phyloP scores from a whole-genome alignment of 2,888 invertebrate species.

The Unio delphinus region DNA sequence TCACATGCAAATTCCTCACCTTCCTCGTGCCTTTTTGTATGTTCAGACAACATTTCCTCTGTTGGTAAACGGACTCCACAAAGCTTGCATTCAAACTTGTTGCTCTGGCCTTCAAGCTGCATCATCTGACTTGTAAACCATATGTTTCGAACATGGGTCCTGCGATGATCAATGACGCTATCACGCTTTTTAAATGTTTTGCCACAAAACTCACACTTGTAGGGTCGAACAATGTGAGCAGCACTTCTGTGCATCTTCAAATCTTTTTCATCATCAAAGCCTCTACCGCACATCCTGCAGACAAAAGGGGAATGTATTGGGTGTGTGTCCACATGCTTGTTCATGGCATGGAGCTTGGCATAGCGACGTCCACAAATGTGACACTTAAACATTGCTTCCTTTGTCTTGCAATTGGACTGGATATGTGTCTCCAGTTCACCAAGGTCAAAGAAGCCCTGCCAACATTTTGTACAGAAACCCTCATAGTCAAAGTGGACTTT shows the following conservation, averaged over 20 bases:
- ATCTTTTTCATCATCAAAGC: slow-evolving; percentile 31
- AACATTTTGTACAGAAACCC: slow-evolving; percentile 35
- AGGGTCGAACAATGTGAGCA: slow-evolving; percentile 34
- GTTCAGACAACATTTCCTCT: slow-evolving; percentile 22
- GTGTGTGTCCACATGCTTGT: slow-evolving; percentile 38
- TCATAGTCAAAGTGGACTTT: slow-evolving; percentile 36
- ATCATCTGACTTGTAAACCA: too few species aligned
- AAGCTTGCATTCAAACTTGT: slow-evolving; percentile 22
- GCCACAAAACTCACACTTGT: slow-evolving; percentile 32
- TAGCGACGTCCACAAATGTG: slow-evolving; percentile 32
- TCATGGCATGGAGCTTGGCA: slow-evolving; percentile 30
- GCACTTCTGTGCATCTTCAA: slow-evolving; percentile 27
- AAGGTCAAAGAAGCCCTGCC: slow-evolving; percentile 40
- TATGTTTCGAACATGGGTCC: slow-evolving; percentile 21
- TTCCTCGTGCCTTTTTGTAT: slow-evolving; percentile 24
- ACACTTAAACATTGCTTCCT: slow-evolving; percentile 34
- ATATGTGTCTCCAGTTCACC: slow-evolving; percentile 30
- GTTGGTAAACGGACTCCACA: slow-evolving; percentile 25
- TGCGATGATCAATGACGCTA: slow-evolving; percentile 28
- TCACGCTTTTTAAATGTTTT: slow-evolving; percentile 36
- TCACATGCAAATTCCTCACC: slow-evolving; percentile 33
- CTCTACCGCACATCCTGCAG: slow-evolving; percentile 37
- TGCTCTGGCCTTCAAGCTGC: too few species aligned
- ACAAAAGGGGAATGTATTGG: slow-evolving; percentile 36
- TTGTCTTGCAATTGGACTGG: slow-evolving; percentile 29